Percentiles rank a stretch among this genome's conserved stretches.
Evolutionary conservation across 2,888 invertebrate genomes (phyloP).

Genomic region (Dermolepida albohirtum): DNA sequence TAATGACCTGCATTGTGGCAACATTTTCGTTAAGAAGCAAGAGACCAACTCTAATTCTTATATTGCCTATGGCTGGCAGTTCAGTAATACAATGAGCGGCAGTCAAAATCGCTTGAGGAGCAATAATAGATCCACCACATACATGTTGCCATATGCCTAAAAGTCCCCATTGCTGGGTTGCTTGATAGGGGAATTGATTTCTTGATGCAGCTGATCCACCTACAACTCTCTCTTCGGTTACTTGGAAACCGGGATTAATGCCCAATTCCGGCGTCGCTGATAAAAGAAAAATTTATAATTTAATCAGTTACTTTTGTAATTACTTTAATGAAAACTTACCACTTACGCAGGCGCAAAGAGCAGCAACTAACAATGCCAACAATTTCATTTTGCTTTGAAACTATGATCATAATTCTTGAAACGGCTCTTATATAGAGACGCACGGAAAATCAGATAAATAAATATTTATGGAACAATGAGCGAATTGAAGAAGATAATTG

Average conservation of each 20-base stretch:
- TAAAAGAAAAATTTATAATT: not conserved
- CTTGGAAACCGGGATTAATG: conserved; percentile 17
- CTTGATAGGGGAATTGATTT: conserved; percentile 60
- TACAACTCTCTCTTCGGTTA: conserved; percentile 38
- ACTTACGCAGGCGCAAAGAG: no score
- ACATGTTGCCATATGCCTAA: conserved; percentile 57
- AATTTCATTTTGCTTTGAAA: no score
- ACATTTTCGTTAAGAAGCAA: conserved; percentile 49
- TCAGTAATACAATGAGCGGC: conserved; percentile 63
- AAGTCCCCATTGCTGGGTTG: conserved; percentile 58
- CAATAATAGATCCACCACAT: conserved; percentile 64
- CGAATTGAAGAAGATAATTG: no score
- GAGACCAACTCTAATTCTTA: conserved; percentile 53
- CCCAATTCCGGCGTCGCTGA: conserved; percentile 5
- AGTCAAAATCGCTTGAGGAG: conserved; percentile 58
- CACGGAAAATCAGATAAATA: no score
- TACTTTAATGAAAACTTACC: no score
- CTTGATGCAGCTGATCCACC: conserved; percentile 51
- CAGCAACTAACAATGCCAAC: no score
- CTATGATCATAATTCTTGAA: no score
- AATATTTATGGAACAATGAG: no score
- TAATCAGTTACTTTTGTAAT: not conserved
- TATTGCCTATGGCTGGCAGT: conserved; percentile 45
- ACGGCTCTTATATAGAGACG: no score
- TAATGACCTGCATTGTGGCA: conserved; percentile 46